phyloP scores from a whole-genome alignment of 2,797 vertebrate genomes.

The Odontamblyopus rebecca region DNA sequence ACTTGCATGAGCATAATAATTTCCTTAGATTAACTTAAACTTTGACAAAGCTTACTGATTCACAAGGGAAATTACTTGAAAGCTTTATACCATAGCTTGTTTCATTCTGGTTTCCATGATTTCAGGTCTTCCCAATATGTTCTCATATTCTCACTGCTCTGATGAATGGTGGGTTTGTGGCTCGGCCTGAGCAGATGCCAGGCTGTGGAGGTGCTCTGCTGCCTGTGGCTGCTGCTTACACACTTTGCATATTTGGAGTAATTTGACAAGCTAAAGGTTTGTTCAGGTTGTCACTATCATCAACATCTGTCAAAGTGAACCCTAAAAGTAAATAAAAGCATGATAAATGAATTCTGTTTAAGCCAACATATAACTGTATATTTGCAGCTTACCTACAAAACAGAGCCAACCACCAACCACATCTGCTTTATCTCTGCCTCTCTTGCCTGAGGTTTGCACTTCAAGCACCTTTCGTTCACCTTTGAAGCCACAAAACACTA shows the following conservation, averaged over 20 bases:
- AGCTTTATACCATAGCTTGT: not conserved
- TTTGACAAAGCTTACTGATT: no score
- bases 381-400: conserved; percentile 64
- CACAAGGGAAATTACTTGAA: no score
- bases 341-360: conserved; percentile 41
- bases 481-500: conserved; percentile 72
- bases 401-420: conserved; percentile 66
- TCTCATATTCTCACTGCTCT: conserved; percentile 3
- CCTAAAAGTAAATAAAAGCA: conserved; percentile 49
- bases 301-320: conserved; percentile 46
- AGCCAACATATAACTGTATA: conserved; percentile 51
- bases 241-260: conserved; percentile 26
- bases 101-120: conserved; percentile 8
- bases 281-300: conserved; percentile 27
- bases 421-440: conserved; percentile 64
- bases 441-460: conserved; percentile 65
- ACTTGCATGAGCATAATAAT: no score
- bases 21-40: no score
- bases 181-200: conserved; percentile 42
- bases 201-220: conserved; percentile 33
- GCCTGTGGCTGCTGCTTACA: conserved; percentile 46
- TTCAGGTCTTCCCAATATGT: conserved; percentile 5
- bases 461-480: conserved; percentile 71
- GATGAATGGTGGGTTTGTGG: conserved; percentile 60
- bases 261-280: conserved; percentile 38